Evolutionary conservation across 2,888 invertebrate species (phyloP).

Genomic region (Bombylius major): DNA sequence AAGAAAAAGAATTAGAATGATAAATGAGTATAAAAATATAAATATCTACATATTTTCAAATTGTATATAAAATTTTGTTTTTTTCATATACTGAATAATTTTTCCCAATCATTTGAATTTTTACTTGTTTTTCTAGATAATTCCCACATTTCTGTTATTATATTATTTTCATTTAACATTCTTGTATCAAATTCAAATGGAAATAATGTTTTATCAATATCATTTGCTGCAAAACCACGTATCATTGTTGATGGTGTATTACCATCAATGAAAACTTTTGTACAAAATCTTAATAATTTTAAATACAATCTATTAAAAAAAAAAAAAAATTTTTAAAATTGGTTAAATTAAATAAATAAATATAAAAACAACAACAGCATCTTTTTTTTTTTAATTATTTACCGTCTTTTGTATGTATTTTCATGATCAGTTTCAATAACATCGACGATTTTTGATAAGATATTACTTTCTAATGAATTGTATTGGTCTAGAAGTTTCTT

Average conservation of each 20-base stretch:
- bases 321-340: not conserved
- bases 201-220: not conserved
- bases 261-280: conserved; percentile 3
- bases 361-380: not conserved
- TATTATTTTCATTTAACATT: not conserved
- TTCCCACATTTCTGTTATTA: conserved; percentile 5
- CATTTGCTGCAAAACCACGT: conserved; percentile 1
- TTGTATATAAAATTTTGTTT: not conserved
- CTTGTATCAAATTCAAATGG: conserved; percentile 8
- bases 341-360: not conserved
- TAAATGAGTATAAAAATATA: too few relatives aligned
- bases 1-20: too few relatives aligned
- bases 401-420: conserved; percentile 4
- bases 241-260: conserved; percentile 4
- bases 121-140: conserved; percentile 2
- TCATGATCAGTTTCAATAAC: conserved; percentile 1
- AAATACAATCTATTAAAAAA: conserved; percentile 4
- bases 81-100: conserved; percentile 5
- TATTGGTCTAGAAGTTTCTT: not conserved
- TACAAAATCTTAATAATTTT: not conserved
- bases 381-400: not conserved
- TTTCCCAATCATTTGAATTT: conserved; percentile 10
- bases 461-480: not conserved
- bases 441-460: not conserved
- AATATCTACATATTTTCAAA: too few relatives aligned